These are phyloP conservation scores for Drosophila mauritiana DNA, from an alignment of 1,140 invertebrate genomes.

Conservation along the genomic window DNA sequence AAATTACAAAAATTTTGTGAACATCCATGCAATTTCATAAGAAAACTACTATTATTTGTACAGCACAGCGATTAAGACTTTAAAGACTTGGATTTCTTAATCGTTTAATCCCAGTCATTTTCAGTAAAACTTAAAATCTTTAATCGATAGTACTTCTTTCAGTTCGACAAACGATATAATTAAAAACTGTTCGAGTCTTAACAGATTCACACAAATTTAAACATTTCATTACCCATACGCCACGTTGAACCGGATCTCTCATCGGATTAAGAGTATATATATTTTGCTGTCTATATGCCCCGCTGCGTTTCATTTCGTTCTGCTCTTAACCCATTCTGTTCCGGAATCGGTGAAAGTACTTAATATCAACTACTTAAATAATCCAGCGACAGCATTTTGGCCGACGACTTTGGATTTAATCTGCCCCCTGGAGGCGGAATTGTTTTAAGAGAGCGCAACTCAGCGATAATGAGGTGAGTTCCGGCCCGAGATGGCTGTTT, in stretches of 20 bases:
- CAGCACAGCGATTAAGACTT: no score
- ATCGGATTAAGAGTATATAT: slow-evolving; percentile 23
- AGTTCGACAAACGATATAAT: not conserved
- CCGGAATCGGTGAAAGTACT: slow-evolving; percentile 23
- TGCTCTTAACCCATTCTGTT: not conserved
- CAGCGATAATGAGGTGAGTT: slow-evolving; percentile 46
- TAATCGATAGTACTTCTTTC: not conserved
- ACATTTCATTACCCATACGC: slow-evolving; percentile 48
- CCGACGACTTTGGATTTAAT: slow-evolving; percentile 11
- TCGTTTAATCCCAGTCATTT: not conserved
- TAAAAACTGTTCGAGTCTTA: slow-evolving; percentile 11
- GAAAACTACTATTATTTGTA: no score
- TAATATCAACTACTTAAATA: slow-evolving; percentile 54
- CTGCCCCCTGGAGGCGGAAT: slow-evolving; percentile 39
- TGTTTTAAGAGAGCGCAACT: slow-evolving; percentile 27
- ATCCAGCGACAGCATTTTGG: slow-evolving; percentile 49
- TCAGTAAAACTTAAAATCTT: not conserved
- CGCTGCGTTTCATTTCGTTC: slow-evolving; percentile 31
- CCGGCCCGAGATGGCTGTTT: not conserved
- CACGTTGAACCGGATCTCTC: slow-evolving; percentile 32
- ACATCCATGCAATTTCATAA: not conserved
- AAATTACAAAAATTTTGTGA: not conserved
- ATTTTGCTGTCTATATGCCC: slow-evolving; percentile 32
- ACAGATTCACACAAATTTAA: slow-evolving; percentile 31
- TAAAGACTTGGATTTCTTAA: no score